Base-by-base conservation (phyloP, 2,888 invertebrate genomes). In the Caenorhabditis zanzibari region DNA sequence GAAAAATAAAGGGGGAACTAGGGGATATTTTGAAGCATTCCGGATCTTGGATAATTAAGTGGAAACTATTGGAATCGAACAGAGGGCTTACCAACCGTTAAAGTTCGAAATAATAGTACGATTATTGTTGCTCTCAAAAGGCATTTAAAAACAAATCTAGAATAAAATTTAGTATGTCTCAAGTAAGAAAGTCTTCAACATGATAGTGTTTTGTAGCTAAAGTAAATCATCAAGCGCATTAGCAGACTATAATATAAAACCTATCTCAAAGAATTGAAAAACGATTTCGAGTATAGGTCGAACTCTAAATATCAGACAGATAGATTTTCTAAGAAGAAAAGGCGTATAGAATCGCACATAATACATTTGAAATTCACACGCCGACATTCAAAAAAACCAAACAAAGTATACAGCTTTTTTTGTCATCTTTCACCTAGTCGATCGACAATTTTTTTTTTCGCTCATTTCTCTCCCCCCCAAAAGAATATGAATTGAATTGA, bases 291-390 rank as follows among this genome's bases (percentile, higher is more conserved):
- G 7, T 26, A 56, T 26, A 26, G 26, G 12, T 14, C 19, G n/a
- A 47, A 61, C 35, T 41, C 5, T 22, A 26, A n/a, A 66, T 32
- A 32, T 52, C 44, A 61, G 61, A 61, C 19, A 61, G 14, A 38
- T 41, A 14, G 14, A 2, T 59, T 22, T 61, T 41, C 24, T 41
- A 5, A 12, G 14, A 41, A 41, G 32, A 61, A 22, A n/a, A 41
- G 61, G 22, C 38, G 41, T 12, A 19, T 47, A 47, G 47, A 47
- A 47, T 47, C n/a, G 47, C 47, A 47, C 47, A 47, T 73, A 38
- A 52, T 54, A 56, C 74, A 64, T 54, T 74, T 10, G 28, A 74
- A 75, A 75, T 75, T 75, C 74, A 66, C 74, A 75, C 74, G 74
- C 49, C 64, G 66, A 66, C 74, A 75, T 64, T 75, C 26, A 28